phyloP scores from a whole-genome alignment of 2,888 invertebrate genomes.

The Rugalucina vietnamica region DNA sequence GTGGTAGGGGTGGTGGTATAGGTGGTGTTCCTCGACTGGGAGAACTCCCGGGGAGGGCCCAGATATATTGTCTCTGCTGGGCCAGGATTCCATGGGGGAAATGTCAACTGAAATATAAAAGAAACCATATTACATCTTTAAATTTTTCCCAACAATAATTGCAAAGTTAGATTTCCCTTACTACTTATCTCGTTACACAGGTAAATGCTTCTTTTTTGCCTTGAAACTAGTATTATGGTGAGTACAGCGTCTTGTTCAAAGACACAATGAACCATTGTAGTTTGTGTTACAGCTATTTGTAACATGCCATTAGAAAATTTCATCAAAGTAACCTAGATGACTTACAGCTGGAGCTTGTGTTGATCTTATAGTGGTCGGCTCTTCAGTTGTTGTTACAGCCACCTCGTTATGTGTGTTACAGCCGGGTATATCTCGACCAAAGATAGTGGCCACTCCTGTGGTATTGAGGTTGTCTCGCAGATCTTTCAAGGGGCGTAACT shows the following conservation, averaged over 20 bases:
- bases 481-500: slow-evolving; percentile 71
- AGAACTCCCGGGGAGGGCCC: slow-evolving; percentile 44
- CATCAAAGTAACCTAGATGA: too few species aligned
- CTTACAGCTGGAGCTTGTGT: slow-evolving; percentile 39
- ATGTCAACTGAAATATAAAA: slow-evolving; percentile 61
- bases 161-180: too few species aligned
- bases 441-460: slow-evolving; percentile 39
- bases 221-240: too few species aligned
- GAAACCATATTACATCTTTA: too few species aligned
- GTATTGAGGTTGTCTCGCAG: slow-evolving; percentile 58
- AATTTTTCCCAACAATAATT: too few species aligned
- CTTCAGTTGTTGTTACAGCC: slow-evolving; percentile 20
- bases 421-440: slow-evolving; percentile 60
- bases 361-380: slow-evolving; percentile 15
- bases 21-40: slow-evolving; percentile 31
- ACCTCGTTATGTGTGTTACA: slow-evolving; percentile 53
- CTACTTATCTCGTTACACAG: too few species aligned
- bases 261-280: too few species aligned
- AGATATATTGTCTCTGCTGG: slow-evolving; percentile 62
- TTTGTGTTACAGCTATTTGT: background rate
- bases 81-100: slow-evolving; percentile 74
- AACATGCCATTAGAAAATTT: too few species aligned
- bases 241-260: too few species aligned
- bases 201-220: too few species aligned
- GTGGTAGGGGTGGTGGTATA: slow-evolving; percentile 52